Percentiles rank a stretch among this genome's conserved stretches.
Conservation (phyloP, 2,888 invertebrate genomes). For the Andricus quercusramuli region DNA sequence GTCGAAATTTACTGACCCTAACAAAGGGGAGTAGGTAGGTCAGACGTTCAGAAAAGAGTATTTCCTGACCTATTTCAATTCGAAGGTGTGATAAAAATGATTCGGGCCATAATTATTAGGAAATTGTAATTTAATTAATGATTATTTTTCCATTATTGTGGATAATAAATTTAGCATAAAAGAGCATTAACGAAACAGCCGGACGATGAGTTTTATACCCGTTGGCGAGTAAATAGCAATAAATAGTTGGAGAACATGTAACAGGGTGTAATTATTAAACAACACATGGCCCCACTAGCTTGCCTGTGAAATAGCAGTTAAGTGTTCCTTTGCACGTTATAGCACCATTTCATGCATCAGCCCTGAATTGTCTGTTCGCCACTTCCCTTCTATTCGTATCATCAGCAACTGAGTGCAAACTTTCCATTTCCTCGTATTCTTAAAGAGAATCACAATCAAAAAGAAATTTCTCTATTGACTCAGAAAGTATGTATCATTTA, state of each 20-base stretch:
- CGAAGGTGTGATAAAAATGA: too few species aligned
- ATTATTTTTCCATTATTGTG: neutral
- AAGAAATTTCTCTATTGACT: neutral
- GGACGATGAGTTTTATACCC: neutral
- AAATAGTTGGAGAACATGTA: neutral
- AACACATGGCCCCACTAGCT: slow-evolving; percentile 63
- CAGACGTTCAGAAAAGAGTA: too few species aligned
- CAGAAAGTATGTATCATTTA: neutral
- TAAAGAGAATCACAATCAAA: neutral
- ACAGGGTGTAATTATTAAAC: slow-evolving; percentile 63
- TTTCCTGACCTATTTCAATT: neutral
- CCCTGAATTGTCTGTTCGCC: slow-evolving; percentile 63
- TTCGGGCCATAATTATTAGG: neutral
- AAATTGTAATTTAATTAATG: neutral
- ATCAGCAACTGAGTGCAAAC: slow-evolving; percentile 25
- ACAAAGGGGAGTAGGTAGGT: too few species aligned
- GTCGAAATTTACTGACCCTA: too few species aligned
- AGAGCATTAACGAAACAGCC: neutral
- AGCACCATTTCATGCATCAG: slow-evolving; percentile 54
- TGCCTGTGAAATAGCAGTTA: slow-evolving; percentile 52
- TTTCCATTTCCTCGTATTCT: slow-evolving; percentile 1
- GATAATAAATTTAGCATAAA: neutral
- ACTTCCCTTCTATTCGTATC: slow-evolving; percentile 46
- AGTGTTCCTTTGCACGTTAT: slow-evolving; percentile 65
- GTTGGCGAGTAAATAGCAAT: neutral